These are phyloP conservation scores for Panopea generosa DNA, from an alignment of 2,888 invertebrate genomes.

Conservation along the genomic window DNA sequence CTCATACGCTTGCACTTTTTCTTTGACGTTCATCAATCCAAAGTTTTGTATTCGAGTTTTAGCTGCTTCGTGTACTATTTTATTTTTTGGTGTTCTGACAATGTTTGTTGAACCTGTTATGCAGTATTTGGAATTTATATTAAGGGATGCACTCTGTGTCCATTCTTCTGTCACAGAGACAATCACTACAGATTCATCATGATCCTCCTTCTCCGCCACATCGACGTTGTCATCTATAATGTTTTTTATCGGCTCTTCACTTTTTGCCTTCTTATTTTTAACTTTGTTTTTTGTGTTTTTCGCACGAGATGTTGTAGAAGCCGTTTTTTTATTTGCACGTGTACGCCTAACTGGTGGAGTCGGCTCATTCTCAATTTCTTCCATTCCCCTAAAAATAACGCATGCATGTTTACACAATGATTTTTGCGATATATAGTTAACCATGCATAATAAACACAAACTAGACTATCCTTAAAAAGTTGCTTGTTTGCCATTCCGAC, in stretches of 20 bases:
- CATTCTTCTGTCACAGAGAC: slow-evolving; percentile 1
- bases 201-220: background rate
- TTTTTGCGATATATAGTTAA: too few relatives aligned
- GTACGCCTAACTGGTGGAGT: slow-evolving; percentile 22
- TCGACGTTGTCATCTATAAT: slow-evolving; percentile 6
- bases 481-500: too few relatives aligned
- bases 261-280: slow-evolving; percentile 38
- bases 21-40: slow-evolving; percentile 60
- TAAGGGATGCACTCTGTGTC: slow-evolving; percentile 22
- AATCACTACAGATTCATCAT: slow-evolving; percentile 1
- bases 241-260: slow-evolving; percentile 36
- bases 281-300: slow-evolving; percentile 27
- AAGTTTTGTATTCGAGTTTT: slow-evolving; percentile 47
- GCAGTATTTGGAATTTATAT: background rate
- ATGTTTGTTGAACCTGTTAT: background rate
- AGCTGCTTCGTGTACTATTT: background rate
- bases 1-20: slow-evolving; percentile 67
- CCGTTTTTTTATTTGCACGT: slow-evolving; percentile 52
- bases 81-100: background rate
- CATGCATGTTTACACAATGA: too few relatives aligned
- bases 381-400: background rate
- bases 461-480: too few relatives aligned
- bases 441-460: too few relatives aligned
- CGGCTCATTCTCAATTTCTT: slow-evolving; percentile 14
- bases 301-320: slow-evolving; percentile 49